Evolutionary conservation across 2,797 vertebrate genomes (phyloP), one percentile per base, ranked within the genome.

Genomic region (Leptatherina wallacei): DNA sequence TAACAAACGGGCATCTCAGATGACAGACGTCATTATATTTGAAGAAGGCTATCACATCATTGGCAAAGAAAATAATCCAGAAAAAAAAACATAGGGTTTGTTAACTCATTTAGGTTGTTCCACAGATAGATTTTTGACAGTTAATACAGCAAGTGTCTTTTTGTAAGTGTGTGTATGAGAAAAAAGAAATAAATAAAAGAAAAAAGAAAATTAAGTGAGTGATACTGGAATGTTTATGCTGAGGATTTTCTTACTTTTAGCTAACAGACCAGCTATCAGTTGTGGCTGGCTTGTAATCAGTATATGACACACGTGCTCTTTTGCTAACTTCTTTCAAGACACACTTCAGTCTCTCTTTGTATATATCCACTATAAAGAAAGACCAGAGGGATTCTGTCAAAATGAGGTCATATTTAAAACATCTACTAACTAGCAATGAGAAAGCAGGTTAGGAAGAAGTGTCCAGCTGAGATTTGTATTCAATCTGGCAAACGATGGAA

Each of bases 401-500:
- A 89, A 93, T 87, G 80, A 93, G 80, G 73, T 74, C 67, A 67
- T 74, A 76, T 88, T 89, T 88, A 85, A 89, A 87, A 77, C 70
- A 76, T 78, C 86, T 72, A 78, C 65, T 56, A 79, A 85, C 77
- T 74, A 80, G 44, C 65, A 20, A 69, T 29, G 68, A 75, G 66
- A 78, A 44, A 54, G 67, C 54, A 40, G 64, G 20, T 0, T 10
- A 73, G 51, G 29, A 72, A 69, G 72, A 86, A 68, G 55, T 12
- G n/a, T 30, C 63, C 68, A 69, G 65, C 68, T 62, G 75, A 72
- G 38, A 68, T 65, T 71, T 63, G 56, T 54, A 32, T 20, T 69
- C 29, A 27, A 60, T 69, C 56, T 57, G 1, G 61, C 69, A 58
- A 64, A 65, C 66, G 74, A 71, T 64, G 65, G 76, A 81, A 54